Base-by-base conservation (phyloP, 2,113 vertebrate species). In the Xenopus laevis region DNA sequence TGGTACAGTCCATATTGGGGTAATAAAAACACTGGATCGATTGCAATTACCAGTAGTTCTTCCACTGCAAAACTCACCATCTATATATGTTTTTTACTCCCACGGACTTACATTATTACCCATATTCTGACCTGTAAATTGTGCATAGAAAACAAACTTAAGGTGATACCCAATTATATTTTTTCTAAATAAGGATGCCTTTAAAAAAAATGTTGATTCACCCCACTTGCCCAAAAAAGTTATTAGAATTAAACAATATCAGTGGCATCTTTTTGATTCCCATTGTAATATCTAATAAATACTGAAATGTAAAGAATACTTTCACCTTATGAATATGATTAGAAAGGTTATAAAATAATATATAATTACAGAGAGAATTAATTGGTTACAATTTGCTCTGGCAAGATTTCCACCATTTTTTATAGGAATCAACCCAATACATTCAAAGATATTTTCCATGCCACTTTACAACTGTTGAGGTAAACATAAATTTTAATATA, bases 381-480 rank as follows among this genome's bases (percentile, higher is more conserved):
- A 72, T 89, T 80, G 78, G 81, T 87, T 84, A 72, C 85, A 87
- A 80, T 77, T 88, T 86, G 81, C 81, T 87, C 84, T 83, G 80
- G 87, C 84, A 84, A 90, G 85, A 89, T 91, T 86, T 88, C 87
- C 85, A 88, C 84, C 89, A 85, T 91, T 93, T 92, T 89, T 90
- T 79, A 84, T 88, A 82, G 91, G 83, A 90, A 90, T 89, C 84
- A 84, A 89, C 91, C 88, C 87, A 90, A 91, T 96, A 97, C 95
- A 97, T 99, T 97, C 95, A 95, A 91, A 89, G 86, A 89, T 92
- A 91, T 89, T 92, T 90, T 92, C 88, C 91, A 91, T 93, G 86
- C 88, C 83, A 82, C 92, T 92, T 89, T 90, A 87, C 91, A 90
- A 90, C 90, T 85, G 85, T 90, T 93, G 92, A 96, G 95, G 93